Evolutionary conservation across 1,140 invertebrate species (phyloP).

Genomic region (Gerris buenoi): DNA sequence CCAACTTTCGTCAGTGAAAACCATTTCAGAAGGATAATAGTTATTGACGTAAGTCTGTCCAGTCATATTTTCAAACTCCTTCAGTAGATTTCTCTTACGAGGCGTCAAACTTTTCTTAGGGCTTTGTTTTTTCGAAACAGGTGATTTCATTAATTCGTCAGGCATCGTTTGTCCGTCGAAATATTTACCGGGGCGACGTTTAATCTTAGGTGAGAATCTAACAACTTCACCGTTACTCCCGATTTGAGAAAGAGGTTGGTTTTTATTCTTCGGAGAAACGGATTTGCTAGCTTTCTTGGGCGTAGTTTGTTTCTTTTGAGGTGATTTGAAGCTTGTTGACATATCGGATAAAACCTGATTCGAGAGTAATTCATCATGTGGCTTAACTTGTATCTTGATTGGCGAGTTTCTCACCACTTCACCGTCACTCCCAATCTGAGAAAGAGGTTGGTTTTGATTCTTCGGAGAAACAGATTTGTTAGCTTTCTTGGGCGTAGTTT

Average conservation of each 20-base stretch:
- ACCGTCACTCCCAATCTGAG: too few species aligned
- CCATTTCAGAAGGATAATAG: too few species aligned
- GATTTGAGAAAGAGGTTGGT: too few species aligned
- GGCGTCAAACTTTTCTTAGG: neutral
- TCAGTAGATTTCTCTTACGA: neutral
- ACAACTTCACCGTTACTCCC: neutral
- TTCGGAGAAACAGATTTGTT: neutral
- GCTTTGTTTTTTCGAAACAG: neutral
- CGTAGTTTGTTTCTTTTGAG: neutral
- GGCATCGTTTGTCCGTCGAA: neutral
- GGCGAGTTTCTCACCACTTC: neutral
- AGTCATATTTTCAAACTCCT: neutral
- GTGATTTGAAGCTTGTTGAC: neutral
- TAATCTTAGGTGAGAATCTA: neutral
- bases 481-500: too few species aligned
- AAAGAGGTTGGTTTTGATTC: neutral
- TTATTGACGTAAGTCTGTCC: too few species aligned
- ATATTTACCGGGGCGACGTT: neutral
- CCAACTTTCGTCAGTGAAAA: too few species aligned
- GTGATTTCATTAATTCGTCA: neutral
- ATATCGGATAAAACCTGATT: neutral
- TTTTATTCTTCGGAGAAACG: neutral
- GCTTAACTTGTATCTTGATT: neutral
- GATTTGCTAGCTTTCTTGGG: too few species aligned
- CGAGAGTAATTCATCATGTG: neutral